Evolutionary conservation across 1,140 invertebrate species (phyloP).

Genomic region (Dinoponera quadriceps): DNA sequence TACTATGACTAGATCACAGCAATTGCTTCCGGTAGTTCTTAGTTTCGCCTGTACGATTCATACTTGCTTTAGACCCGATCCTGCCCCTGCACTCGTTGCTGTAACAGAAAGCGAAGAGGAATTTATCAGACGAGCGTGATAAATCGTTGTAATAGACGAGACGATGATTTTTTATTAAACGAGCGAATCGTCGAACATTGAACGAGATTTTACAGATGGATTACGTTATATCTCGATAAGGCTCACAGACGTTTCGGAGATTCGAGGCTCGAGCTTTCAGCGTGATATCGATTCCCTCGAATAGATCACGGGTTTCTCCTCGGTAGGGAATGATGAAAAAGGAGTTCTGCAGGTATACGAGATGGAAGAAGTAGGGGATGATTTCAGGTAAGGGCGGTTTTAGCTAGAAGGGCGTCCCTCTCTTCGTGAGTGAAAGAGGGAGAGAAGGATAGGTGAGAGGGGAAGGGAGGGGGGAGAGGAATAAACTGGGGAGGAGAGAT

Average conservation of each 20-base stretch:
- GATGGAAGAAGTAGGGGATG: constrained; percentile 70
- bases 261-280: constrained; percentile 25
- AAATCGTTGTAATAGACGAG: not conserved
- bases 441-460: constrained; percentile 52
- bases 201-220: constrained; percentile 12
- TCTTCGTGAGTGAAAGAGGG: constrained; percentile 38
- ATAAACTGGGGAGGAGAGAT: not conserved
- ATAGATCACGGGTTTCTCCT: constrained; percentile 39
- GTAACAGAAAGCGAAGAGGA: constrained; percentile 70
- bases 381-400: constrained; percentile 79
- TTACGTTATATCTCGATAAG: not conserved
- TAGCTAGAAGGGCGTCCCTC: constrained; percentile 60
- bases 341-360: constrained; percentile 61
- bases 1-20: constrained; percentile 83
- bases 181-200: not conserved
- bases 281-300: constrained; percentile 46
- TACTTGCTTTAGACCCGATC: constrained; percentile 6
- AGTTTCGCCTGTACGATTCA: constrained; percentile 8
- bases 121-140: constrained; percentile 8
- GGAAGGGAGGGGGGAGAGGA: constrained; percentile 9
- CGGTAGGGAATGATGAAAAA: constrained; percentile 45
- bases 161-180: not conserved
- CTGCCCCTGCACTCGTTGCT: constrained; percentile 63
- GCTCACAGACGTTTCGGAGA: not conserved
- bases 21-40: constrained; percentile 70